phyloP scores from a whole-genome alignment of 2,888 invertebrate species.

The Mystacides longicornis region DNA sequence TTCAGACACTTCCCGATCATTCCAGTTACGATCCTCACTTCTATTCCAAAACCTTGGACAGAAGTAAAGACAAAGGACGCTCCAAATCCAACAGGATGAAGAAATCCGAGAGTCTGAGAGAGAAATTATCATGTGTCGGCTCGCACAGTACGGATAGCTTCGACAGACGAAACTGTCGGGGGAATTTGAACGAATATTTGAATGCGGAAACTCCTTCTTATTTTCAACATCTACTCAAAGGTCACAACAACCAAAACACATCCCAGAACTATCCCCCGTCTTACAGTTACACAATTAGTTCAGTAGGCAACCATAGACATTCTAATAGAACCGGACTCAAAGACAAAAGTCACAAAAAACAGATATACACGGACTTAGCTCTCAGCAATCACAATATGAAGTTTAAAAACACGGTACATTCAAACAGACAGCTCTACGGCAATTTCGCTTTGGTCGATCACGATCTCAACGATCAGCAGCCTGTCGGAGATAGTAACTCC shows the following conservation, averaged over 20 bases:
- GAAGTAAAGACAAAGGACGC: constrained; percentile 41
- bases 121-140: constrained; percentile 46
- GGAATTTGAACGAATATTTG: constrained; percentile 28
- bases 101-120: constrained; percentile 46
- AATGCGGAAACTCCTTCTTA: constrained; percentile 18
- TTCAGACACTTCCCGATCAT: constrained; percentile 42
- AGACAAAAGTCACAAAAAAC: constrained; percentile 40
- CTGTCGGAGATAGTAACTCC: neutral
- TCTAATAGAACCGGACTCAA: constrained; percentile 7
- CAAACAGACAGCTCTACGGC: constrained; percentile 49
- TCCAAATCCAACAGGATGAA: constrained; percentile 45
- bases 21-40: constrained; percentile 41
- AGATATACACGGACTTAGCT: constrained; percentile 49
- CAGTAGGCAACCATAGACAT: constrained; percentile 13
- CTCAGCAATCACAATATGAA: constrained; percentile 51
- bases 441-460: constrained; percentile 41
- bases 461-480: constrained; percentile 36
- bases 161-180: constrained; percentile 37
- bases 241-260: constrained; percentile 10
- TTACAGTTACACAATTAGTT: constrained; percentile 22
- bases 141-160: constrained; percentile 40
- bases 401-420: constrained; percentile 51
- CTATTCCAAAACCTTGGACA: constrained; percentile 46
- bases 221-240: constrained; percentile 21
- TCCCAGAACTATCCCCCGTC: constrained; percentile 20